A percentile compares a stretch with the other conserved stretches of the same genome.
These are phyloP conservation scores for Spongia lamella DNA, from an alignment of 37 sponge, comb jelly and placozoan genomes.

Conservation along the genomic window DNA sequence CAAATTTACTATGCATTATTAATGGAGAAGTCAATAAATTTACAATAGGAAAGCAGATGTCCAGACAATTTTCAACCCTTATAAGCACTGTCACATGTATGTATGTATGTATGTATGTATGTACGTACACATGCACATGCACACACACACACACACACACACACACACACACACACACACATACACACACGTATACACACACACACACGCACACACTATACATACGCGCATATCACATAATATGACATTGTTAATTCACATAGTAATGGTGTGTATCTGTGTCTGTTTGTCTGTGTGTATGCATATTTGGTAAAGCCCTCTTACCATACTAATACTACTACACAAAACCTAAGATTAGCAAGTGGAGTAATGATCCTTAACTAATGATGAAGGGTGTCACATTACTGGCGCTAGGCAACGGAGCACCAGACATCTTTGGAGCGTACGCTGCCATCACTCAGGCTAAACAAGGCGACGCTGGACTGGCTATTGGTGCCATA, in stretches of 20 bases:
- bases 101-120: neutral
- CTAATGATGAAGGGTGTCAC: conserved; percentile 74
- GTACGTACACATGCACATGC: neutral
- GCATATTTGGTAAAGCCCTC: too few species aligned
- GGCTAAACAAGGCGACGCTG: conserved; percentile 53
- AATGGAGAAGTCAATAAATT: too few species aligned
- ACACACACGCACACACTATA: neutral
- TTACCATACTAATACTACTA: too few species aligned
- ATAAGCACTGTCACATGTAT: neutral
- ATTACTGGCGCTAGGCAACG: conserved; percentile 93
- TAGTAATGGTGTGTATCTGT: neutral
- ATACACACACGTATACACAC: neutral
- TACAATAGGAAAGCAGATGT: too few species aligned
- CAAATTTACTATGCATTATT: too few species aligned
- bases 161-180: neutral
- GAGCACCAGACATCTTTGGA: conserved; percentile 97
- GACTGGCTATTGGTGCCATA: conserved; percentile 93
- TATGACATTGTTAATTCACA: neutral
- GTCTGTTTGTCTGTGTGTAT: too few species aligned
- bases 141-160: neutral
- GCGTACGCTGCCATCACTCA: conserved; percentile 82
- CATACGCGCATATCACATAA: neutral
- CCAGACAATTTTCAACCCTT: too few species aligned
- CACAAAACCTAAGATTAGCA: too few species aligned
- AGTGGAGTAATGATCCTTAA: too few species aligned